phyloP scores from a whole-genome alignment of 2,888 invertebrate genomes.

The Oscheius sp. region DNA sequence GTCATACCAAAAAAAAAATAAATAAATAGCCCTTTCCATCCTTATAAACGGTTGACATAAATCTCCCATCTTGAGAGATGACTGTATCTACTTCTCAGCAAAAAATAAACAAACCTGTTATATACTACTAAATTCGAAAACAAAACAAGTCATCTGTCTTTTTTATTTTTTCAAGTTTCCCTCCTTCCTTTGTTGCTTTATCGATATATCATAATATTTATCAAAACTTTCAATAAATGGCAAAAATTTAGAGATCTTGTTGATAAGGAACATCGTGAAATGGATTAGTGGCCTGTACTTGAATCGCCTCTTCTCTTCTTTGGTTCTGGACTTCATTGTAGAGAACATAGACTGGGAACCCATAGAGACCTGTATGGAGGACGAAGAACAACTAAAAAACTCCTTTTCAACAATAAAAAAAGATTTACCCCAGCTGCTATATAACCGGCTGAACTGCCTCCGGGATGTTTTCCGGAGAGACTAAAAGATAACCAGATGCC shows the following conservation, averaged over 20 bases:
- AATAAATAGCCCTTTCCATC: no score
- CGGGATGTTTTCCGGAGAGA: conserved; percentile 55
- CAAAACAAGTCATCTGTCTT: no score
- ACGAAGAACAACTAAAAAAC: conserved; percentile 64
- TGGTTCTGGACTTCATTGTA: conserved; percentile 56
- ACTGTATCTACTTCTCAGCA: no score
- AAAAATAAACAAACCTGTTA: no score
- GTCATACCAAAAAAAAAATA: no score
- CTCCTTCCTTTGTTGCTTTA: no score
- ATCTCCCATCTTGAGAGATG: no score
- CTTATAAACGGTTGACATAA: no score
- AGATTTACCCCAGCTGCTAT: conserved; percentile 62
- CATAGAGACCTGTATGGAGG: conserved; percentile 60
- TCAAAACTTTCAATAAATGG: no score
- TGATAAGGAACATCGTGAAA: conserved; percentile 33
- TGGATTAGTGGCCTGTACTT: conserved; percentile 48
- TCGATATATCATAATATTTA: not conserved
- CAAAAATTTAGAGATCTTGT: conserved; percentile 28
- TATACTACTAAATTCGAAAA: no score
- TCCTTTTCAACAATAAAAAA: not conserved
- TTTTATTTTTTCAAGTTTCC: no score
- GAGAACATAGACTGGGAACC: conserved; percentile 59
- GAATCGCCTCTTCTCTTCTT: conserved; percentile 33
- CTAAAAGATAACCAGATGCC: conserved; percentile 66
- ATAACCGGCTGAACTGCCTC: conserved; percentile 62